Conservation (phyloP, 2,797 vertebrate genomes). For the Amblyraja radiata region DNA sequence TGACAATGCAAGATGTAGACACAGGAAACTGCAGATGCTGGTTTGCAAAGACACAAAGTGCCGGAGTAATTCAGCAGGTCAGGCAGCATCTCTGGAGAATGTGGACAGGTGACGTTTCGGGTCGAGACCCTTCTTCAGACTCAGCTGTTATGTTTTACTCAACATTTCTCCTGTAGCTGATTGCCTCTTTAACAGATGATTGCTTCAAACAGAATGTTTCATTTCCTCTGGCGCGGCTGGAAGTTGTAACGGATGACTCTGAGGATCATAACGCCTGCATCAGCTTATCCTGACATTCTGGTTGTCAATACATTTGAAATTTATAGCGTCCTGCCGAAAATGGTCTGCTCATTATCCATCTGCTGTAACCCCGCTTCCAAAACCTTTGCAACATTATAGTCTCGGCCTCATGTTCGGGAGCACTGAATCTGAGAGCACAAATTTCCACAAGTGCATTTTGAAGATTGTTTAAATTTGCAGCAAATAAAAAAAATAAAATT, state of each 20-base stretch:
- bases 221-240: background rate
- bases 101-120: no score
- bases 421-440: background rate
- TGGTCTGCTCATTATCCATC: conserved; percentile 21
- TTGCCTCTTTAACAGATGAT: background rate
- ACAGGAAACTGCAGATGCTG: no score
- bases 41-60: no score
- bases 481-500: background rate
- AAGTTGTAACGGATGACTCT: background rate
- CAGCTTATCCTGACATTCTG: conserved; percentile 27
- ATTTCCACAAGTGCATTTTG: background rate
- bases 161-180: background rate
- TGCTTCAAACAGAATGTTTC: background rate
- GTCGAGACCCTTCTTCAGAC: no score
- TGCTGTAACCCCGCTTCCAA: conserved; percentile 10
- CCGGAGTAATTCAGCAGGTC: no score
- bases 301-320: conserved; percentile 33
- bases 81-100: no score
- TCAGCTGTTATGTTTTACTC: no score
- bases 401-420: background rate
- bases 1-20: no score
- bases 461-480: background rate
- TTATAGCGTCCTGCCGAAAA: conserved; percentile 3
- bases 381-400: background rate
- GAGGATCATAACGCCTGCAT: background rate